Evolutionary conservation across 2,113 vertebrate species (phyloP).

Genomic region (Anas platyrhynchos): DNA sequence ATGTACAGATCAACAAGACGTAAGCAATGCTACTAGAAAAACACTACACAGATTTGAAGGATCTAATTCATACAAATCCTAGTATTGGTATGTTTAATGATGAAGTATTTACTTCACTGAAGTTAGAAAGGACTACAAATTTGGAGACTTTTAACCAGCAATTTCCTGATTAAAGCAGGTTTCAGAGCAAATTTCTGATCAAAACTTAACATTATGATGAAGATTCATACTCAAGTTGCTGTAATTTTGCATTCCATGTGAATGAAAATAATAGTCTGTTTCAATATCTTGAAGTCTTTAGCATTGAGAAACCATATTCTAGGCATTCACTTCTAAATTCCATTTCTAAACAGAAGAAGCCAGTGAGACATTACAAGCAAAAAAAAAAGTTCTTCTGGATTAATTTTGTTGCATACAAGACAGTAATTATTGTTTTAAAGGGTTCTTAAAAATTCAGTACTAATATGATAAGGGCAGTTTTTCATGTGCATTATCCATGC

Average conservation of each 20-base stretch:
- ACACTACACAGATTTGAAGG: neutral
- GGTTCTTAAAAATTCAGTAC: neutral
- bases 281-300: neutral
- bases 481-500: neutral
- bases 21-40: neutral
- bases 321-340: neutral
- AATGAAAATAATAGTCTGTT: neutral
- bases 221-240: neutral
- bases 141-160: accelerated
- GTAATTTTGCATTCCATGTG: neutral
- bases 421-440: neutral
- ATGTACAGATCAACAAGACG: neutral
- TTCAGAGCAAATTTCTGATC: neutral
- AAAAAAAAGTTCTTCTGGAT: neutral
- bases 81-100: neutral
- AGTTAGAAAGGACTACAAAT: neutral
- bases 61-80: neutral
- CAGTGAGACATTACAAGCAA: too few relatives aligned
- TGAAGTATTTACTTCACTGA: neutral
- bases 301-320: neutral
- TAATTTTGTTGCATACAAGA: neutral
- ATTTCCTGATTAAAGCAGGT: neutral
- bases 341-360: neutral
- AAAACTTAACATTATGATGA: neutral
- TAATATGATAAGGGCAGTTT: neutral